Base-by-base conservation (phyloP, 2,888 invertebrate species). In the Smittia sp. region DNA sequence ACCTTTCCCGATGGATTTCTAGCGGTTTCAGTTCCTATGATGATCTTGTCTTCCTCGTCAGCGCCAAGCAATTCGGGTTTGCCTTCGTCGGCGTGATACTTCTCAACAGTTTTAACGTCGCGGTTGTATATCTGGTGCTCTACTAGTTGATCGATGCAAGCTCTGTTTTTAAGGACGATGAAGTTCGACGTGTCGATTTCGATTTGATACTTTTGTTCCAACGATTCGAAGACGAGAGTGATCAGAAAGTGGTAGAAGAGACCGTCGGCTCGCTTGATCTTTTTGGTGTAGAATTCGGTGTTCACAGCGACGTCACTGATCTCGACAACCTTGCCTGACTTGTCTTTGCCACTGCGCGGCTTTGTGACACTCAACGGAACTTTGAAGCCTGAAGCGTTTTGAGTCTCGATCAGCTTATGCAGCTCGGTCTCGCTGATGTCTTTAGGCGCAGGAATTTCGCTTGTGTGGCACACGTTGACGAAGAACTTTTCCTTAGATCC, bases 351-450 rank as follows among this genome's bases (percentile, higher is more conserved):
- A 4, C 86, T 85, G 77, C 90, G 89, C 2, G 91, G 88, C 79
- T 91, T 90, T 0, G 94, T 94, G 76, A 96, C 90, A 80, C 95
- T 95, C 92, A 96, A 92, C 0, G 96, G 96, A 62, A 96, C 89
- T 75, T 90, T 85, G 81, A 88, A 96, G 74, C 86, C 85, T 76
- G 88, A 83, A n/a, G 72, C 62, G 38, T 62, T 58, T 38, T 72
- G 72, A 13, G 25, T 18, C 32, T 72, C 72, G 27, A 72, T 72
- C 15, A 72, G n/a, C 62, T 72, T 72, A 18, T 72, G 72, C 1
- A 94, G 84, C 77, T 92, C 90, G 73, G 88, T 87, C 79, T 89
- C 88, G 1, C 86, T 85, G 52, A 93, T 86, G 77, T 93, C 89
- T 77, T 86, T 85, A 1, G 90, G 92, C 74, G 87, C 82, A 9